Conservation (phyloP, 2,797 vertebrate species). For the Schizopygopsis pylzovi region DNA sequence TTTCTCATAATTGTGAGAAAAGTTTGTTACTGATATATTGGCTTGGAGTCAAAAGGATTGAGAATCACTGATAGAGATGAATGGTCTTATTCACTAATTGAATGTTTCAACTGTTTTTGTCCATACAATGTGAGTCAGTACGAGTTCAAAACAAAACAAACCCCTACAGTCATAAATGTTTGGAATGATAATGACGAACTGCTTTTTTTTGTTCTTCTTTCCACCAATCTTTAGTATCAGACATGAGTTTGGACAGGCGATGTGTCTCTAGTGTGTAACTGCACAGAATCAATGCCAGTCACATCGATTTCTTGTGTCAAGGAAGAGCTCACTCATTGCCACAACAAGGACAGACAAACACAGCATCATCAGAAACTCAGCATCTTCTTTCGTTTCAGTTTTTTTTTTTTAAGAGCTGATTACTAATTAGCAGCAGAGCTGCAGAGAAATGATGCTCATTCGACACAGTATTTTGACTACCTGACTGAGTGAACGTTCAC, state of each 20-base stretch:
- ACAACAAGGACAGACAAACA: slow-evolving; percentile 40
- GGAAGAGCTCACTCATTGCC: background rate
- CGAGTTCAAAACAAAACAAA: background rate
- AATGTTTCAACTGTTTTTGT: background rate
- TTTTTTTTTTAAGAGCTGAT: background rate
- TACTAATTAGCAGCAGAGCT: background rate
- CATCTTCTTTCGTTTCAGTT: background rate
- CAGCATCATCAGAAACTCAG: background rate
- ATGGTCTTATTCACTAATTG: background rate
- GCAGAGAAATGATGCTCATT: background rate
- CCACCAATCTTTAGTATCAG: too few species aligned
- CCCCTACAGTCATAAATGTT: background rate
- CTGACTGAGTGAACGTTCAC: background rate
- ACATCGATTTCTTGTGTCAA: slow-evolving; percentile 3
- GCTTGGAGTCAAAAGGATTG: background rate
- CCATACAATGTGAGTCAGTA: background rate
- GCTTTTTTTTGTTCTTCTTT: background rate
- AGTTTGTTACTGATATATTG: background rate
- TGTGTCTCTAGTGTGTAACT: background rate
- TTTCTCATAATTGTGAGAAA: too few species aligned
- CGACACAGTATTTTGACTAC: background rate
- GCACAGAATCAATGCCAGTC: background rate
- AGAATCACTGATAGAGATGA: background rate
- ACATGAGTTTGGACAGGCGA: background rate
- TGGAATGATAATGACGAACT: background rate